Percentiles rank a stretch among this genome's conserved stretches.
phyloP scores from a whole-genome alignment of 2,888 invertebrate genomes.

The Buathra laborator region DNA sequence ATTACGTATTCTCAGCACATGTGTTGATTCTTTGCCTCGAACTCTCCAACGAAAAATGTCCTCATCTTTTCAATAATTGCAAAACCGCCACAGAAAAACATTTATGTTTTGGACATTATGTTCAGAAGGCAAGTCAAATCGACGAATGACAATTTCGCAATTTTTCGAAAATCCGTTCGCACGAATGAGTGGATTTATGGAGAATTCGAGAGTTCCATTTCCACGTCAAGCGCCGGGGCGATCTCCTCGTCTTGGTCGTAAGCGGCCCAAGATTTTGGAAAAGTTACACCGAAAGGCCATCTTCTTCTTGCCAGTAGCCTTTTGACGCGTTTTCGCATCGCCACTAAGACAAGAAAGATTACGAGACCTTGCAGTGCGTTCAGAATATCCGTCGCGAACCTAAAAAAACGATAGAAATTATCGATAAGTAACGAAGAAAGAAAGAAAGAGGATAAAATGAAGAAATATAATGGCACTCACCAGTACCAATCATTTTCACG shows the following conservation, averaged over 20 bases:
- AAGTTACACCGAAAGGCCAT: conserved; percentile 79
- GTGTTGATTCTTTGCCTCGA: neutral
- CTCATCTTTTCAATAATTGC: neutral
- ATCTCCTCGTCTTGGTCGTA: conserved; percentile 82
- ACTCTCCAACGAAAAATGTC: neutral
- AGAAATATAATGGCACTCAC: conserved; percentile 75
- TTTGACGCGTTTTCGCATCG: conserved; percentile 86
- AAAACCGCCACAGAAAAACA: neutral
- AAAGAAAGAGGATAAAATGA: neutral
- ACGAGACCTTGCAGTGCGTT: conserved; percentile 85
- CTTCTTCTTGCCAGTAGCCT: conserved; percentile 83
- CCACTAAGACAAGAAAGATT: conserved; percentile 84
- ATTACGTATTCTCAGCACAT: conserved; percentile 22
- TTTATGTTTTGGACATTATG: neutral
- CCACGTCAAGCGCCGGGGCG: conserved; percentile 76
- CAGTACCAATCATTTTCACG: conserved; percentile 74
- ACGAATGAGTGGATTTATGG: conserved; percentile 39
- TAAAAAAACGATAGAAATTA: conserved; percentile 61
- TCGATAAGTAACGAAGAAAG: neutral
- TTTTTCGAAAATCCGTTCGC: neutral
- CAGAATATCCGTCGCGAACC: conserved; percentile 83
- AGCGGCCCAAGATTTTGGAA: conserved; percentile 83
- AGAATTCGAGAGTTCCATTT: conserved; percentile 80
- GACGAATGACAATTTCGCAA: conserved; percentile 1
- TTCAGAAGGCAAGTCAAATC: neutral